These are phyloP conservation scores for Oncorhynchus tshawytscha DNA, from an alignment of 2,113 vertebrate genomes.

Conservation along the genomic window DNA sequence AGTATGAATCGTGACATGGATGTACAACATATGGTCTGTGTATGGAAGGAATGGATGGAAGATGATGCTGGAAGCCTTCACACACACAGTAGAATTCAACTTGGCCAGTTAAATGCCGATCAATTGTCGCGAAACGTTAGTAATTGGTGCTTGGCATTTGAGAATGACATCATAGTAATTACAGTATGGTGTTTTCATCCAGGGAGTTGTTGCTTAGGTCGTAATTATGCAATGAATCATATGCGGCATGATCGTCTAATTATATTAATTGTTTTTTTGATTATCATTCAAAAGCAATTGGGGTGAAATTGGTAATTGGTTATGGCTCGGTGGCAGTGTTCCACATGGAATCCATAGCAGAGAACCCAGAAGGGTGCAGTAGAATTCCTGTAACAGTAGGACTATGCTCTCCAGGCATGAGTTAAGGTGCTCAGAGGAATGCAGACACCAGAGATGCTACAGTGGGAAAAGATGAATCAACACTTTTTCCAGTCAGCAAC, in stretches of 20 bases:
- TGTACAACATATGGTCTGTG: conserved; percentile 43
- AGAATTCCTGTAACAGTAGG: neutral
- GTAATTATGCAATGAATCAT: too few species aligned
- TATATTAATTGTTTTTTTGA: too few species aligned
- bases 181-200: too few species aligned
- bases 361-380: neutral
- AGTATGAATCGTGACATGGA: conserved; percentile 34
- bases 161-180: too few species aligned
- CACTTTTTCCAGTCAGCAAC: neutral
- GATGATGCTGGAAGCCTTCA: conserved; percentile 16
- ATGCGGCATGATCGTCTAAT: too few species aligned
- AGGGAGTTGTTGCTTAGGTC: too few species aligned
- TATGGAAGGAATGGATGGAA: conserved; percentile 13
- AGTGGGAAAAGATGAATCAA: neutral
- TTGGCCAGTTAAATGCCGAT: too few species aligned
- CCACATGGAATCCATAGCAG: neutral
- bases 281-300: too few species aligned
- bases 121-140: too few species aligned
- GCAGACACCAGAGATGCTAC: conserved; percentile 20
- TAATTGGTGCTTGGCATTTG: too few species aligned
- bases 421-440: conserved; percentile 1
- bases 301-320: too few species aligned
- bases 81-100: neutral
- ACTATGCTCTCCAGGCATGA: neutral
- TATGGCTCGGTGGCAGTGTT: neutral